Evolutionary conservation across 1,140 invertebrate species (phyloP), one percentile per base, ranked within the genome.

Genomic region (Vollenhovia emeryi): DNA sequence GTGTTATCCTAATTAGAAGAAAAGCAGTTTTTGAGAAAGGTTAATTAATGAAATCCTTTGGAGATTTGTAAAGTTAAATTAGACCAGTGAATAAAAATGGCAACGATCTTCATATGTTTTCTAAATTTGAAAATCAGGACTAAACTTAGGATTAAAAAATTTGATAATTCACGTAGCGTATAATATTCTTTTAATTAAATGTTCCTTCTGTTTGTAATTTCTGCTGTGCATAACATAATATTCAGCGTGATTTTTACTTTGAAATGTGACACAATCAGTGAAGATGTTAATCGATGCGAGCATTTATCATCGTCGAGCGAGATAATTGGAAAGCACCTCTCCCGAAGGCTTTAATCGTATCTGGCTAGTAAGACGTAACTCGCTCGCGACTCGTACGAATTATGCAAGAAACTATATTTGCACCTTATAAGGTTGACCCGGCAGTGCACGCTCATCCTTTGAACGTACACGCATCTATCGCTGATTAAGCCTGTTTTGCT

Each of bases 321-420:
- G 59, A 83, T 83, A 90, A 89, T 86, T 87, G 85, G 85, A 87
- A 89, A 89, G 87, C 73, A 36, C 36, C 24, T 40, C 33, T 66
- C 36, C 36, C 36, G 40, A n/a, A 86, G 75, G 85, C 64, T 45
- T 60, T 59, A 57, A 57, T 73, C 43, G 30, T 24, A 30, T 68
- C 87, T 89, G 87, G 30, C 36, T 33, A 83, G 36, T 13, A 82
- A 85, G 68, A 71, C 57, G 76, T 52, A 85, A 87, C 40, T 24
- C 21, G 75, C 69, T 6, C 36, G 43, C 60, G n/a, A 48, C n/a
- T 66, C 24, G 24, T 45, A 45, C 48, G 45, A 13, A 59, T 89
- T 90, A 80, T 86, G 87, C 76, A 90, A 90, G 73, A 74, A 24
- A 36, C 18, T 24, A 84, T 69, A 84, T 85, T 88, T 71, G 43